Evolutionary conservation across 2,797 vertebrate species (phyloP).

Genomic region (Petrocephalus schoutedeni): DNA sequence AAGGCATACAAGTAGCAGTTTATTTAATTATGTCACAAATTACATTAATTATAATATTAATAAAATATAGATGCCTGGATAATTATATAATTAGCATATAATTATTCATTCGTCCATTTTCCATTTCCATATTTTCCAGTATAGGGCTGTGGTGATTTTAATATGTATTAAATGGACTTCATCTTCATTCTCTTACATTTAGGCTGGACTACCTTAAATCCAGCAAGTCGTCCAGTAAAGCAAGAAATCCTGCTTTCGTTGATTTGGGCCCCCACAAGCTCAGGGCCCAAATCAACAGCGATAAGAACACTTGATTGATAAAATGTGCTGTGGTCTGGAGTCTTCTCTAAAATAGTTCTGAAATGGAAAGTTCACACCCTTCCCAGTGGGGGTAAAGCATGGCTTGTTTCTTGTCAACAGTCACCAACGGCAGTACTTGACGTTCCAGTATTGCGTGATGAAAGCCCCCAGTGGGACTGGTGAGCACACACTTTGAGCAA

Average conservation of each 20-base stretch:
- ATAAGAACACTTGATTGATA: background rate
- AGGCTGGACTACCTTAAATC: no score
- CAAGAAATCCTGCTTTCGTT: background rate
- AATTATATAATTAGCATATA: background rate
- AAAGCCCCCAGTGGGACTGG: slow-evolving; percentile 37
- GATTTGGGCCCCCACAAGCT: background rate
- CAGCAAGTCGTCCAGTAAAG: no score
- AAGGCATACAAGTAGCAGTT: background rate
- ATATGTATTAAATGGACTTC: background rate
- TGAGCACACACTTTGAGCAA: slow-evolving; percentile 35
- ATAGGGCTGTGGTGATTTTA: background rate
- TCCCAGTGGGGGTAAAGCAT: background rate
- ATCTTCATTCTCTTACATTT: background rate
- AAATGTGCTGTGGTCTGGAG: background rate
- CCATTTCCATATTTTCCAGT: background rate
- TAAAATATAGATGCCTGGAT: background rate
- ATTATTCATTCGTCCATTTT: background rate
- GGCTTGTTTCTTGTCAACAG: slow-evolving; percentile 31
- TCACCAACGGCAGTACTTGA: slow-evolving; percentile 32
- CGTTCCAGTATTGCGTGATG: slow-evolving; percentile 33
- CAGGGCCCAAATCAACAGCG: background rate
- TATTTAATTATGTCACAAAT: background rate
- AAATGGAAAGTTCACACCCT: slow-evolving; percentile 6
- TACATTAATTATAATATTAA: background rate
- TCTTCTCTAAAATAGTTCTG: background rate